A percentile compares a stretch with the other conserved stretches of the same genome.
Conservation (phyloP, 2,797 vertebrate genomes). For the Schizothorax lantsangensis region DNA sequence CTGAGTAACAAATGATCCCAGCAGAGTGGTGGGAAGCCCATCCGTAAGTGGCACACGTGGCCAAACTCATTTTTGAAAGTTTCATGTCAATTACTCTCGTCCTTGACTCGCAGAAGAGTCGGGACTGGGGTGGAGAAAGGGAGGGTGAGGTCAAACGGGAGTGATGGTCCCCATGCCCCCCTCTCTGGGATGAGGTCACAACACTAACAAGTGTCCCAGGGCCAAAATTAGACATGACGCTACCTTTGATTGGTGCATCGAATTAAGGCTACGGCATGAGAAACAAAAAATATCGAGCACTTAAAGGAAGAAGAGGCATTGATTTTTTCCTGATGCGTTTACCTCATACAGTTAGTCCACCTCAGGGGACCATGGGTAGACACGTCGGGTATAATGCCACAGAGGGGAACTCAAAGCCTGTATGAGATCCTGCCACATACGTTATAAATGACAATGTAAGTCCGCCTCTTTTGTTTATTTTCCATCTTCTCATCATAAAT, state of each 20-base stretch:
- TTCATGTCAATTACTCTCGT: conserved; percentile 93
- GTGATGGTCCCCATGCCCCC: conserved; percentile 56
- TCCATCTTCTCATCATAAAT: conserved; percentile 40
- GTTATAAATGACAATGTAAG: conserved; percentile 35
- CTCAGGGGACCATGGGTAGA: conserved; percentile 67
- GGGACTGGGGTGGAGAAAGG: conserved; percentile 61
- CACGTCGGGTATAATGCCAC: conserved; percentile 44
- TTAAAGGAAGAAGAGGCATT: conserved; percentile 91
- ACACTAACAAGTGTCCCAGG: conserved; percentile 84
- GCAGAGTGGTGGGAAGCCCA: conserved; percentile 82
- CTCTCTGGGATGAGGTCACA: conserved; percentile 87
- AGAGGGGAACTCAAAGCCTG: conserved; percentile 15
- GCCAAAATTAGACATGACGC: conserved; percentile 91
- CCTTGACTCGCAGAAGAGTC: conserved; percentile 91
- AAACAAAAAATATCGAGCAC: conserved; percentile 97
- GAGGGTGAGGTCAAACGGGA: conserved; percentile 59
- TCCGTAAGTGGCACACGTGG: conserved; percentile 86
- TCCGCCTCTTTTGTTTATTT: conserved; percentile 26
- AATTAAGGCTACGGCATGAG: conserved; percentile 89
- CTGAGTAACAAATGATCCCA: conserved; percentile 97
- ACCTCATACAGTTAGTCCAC: conserved; percentile 79
- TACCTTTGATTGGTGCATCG: conserved; percentile 95
- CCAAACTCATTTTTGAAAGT: conserved; percentile 97
- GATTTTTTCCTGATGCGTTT: conserved; percentile 89
- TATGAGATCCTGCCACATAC: conserved; percentile 32